Conservation (phyloP, 2,888 invertebrate species). For the Sminthurinus aureus region DNA sequence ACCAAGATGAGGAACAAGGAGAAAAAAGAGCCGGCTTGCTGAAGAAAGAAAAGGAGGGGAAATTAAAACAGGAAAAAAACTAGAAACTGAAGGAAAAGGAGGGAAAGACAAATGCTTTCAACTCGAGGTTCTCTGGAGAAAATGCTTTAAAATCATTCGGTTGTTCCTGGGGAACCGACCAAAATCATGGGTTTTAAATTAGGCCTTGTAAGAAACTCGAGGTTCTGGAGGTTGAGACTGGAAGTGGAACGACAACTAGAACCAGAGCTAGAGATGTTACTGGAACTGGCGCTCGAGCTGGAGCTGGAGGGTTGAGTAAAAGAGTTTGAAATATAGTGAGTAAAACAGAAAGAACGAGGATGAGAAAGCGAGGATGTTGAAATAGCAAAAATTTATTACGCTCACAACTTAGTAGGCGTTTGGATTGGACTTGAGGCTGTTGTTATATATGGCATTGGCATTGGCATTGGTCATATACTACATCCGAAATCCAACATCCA, state of each 20-base stretch:
- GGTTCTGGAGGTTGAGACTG: conserved; percentile 18
- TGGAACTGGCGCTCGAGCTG: no score
- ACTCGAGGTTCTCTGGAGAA: background rate
- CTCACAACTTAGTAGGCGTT: background rate
- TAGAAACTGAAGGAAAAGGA: background rate
- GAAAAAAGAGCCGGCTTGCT: no score
- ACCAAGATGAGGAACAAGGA: no score
- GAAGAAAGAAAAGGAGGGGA: no score
- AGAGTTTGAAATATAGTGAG: no score
- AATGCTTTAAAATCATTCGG: conserved; percentile 4
- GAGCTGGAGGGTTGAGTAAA: background rate
- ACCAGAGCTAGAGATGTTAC: no score
- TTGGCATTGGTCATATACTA: no score
- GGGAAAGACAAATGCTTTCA: background rate
- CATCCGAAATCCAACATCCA: no score
- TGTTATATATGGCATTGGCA: no score
- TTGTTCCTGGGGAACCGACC: conserved; percentile 1
- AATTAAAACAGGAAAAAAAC: no score
- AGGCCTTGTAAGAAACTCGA: conserved; percentile 1
- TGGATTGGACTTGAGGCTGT: background rate
- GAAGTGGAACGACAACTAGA: conserved; percentile 2
- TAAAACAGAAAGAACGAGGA: background rate
- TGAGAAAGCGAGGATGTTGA: background rate
- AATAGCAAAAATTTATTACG: background rate
- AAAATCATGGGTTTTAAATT: conserved; percentile 9